Percentiles rank a stretch among this genome's conserved stretches.
phyloP scores from a whole-genome alignment of 1,140 invertebrate genomes.

The Hetaerina americana region DNA sequence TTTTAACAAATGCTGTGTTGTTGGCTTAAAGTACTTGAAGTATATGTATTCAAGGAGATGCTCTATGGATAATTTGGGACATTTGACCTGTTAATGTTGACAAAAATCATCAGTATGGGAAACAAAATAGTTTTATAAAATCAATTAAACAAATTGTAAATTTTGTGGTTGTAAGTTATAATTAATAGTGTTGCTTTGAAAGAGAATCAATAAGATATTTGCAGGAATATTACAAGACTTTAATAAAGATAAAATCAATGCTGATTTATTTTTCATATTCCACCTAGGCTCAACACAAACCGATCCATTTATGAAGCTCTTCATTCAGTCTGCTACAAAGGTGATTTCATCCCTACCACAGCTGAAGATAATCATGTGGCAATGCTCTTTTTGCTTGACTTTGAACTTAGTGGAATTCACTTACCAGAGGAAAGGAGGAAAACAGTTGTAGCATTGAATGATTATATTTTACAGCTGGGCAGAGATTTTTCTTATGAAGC shows the following conservation, averaged over 20 bases:
- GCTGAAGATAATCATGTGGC: conserved; percentile 74
- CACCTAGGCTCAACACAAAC: conserved; percentile 86
- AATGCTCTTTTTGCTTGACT: conserved; percentile 86
- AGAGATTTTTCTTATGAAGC: conserved; percentile 53
- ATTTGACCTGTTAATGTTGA: too few species aligned
- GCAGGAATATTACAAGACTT: neutral
- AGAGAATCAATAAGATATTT: neutral
- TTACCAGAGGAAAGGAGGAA: conserved; percentile 60
- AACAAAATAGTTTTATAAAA: too few species aligned
- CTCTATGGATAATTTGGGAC: too few species aligned
- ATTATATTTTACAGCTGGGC: conserved; percentile 64
- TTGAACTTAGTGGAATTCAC: conserved; percentile 94
- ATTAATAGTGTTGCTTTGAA: too few species aligned
- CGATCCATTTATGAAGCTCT: conserved; percentile 65
- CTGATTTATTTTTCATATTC: conserved; percentile 16
- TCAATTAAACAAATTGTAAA: too few species aligned
- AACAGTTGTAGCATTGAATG: conserved; percentile 72
- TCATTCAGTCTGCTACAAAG: conserved; percentile 47
- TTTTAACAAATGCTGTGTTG: too few species aligned
- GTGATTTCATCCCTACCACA: conserved; percentile 53
- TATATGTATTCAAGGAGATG: too few species aligned
- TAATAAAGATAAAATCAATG: neutral
- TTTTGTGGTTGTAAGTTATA: too few species aligned
- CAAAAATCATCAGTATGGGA: too few species aligned
- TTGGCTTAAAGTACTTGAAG: too few species aligned